These are phyloP conservation scores for Nomada fucata DNA, from an alignment of 2,888 invertebrate species.

Conservation along the genomic window DNA sequence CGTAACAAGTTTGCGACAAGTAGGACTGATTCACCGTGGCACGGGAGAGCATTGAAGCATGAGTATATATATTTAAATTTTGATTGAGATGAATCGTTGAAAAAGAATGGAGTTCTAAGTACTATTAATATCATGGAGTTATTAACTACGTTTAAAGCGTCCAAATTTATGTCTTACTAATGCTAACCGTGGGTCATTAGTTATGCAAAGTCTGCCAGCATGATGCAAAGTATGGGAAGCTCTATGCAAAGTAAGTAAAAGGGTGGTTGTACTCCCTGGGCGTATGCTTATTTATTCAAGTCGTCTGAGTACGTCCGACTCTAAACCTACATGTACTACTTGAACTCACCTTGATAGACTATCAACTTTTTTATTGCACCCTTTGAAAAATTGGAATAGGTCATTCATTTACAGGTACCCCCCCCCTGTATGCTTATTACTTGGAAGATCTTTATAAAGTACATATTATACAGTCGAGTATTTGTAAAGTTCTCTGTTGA, in stretches of 20 bases:
- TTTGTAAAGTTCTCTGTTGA: no score
- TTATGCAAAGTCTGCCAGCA: conserved; percentile 18
- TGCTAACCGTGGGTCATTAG: conserved; percentile 18
- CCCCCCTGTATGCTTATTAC: no score
- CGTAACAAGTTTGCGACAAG: neutral
- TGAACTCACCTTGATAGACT: neutral
- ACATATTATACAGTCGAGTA: no score
- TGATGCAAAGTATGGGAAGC: conserved; percentile 10
- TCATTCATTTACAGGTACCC: no score
- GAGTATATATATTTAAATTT: no score
- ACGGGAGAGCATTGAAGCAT: neutral
- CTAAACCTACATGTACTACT: conserved; percentile 3
- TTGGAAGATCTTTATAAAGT: no score
- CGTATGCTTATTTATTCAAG: conserved; percentile 15
- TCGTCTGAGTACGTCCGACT: neutral
- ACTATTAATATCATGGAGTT: neutral
- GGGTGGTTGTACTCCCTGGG: neutral
- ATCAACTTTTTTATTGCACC: neutral
- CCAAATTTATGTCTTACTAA: conserved; percentile 24
- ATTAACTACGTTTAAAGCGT: conserved; percentile 25
- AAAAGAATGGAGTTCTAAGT: no score
- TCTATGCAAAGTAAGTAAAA: conserved; percentile 10
- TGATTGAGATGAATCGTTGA: neutral
- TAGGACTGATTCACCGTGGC: neutral
- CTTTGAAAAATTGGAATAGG: neutral